Evolutionary conservation across 53 echinoderm and acorn worm genomes (phyloP), one percentile per base, ranked within the genome.

Genomic region (Holothuria leucospilota): DNA sequence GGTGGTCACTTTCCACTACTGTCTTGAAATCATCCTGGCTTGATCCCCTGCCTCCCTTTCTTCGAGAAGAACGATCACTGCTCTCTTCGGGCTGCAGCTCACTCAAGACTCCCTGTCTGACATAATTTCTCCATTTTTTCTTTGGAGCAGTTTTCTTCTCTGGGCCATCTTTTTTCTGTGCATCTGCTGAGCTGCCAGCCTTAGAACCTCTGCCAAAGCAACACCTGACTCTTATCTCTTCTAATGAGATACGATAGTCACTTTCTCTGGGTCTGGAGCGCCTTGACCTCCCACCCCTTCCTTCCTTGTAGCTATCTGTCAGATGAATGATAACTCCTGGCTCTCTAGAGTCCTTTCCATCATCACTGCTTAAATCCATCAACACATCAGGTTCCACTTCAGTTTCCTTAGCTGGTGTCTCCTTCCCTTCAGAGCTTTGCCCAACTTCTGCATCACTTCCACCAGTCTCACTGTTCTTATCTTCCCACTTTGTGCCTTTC

Each of bases 121-220:
- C 68, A 67, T 64, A 83, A 41, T 83, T 83, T 46, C 68, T 65
- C 84, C 84, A 83, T 23, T 83, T 83, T 29, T 83, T 83, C 84
- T 83, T 83, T 46, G 84, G 84, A 12, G 66, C 84, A 27, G 51
- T 27, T 27, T 67, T 83, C 26, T 66, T 65, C 24, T 25, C 65
- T n/a, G 15, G 18, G 11, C 63, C 84, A 16, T 80, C 80, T 59
- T 80, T 80, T 16, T 61, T 61, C 16, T 58, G 38, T 39, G 34
- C 14, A 34, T 80, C 80, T 61, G 34, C 29, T 56, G 60, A 80
- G 11, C 15, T 30, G 5, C 80, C 53, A 2, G 7, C 51, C 34
- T 80, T 80, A 21, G 6, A 12, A 20, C 56, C 39, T 34, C 56
- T 80, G 12, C 59, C 80, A 58, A 29, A 38, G 80, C 29, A 25